Evolutionary conservation across 2,113 vertebrate species (phyloP), one percentile per base, ranked within the genome.

Genomic region (Xenopus borealis): DNA sequence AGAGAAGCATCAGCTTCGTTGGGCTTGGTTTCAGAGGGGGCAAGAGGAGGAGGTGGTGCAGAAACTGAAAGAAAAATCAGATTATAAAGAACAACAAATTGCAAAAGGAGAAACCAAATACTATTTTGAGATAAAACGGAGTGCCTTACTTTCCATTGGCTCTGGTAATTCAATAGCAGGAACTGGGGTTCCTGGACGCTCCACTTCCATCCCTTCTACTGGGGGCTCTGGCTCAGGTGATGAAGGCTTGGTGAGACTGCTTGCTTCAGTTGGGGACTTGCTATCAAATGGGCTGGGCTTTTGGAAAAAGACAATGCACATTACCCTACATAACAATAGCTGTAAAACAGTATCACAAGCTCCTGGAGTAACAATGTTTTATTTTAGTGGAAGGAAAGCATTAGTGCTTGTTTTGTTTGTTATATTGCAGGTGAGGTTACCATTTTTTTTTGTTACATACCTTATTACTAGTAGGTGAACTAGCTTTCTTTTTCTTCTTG

Each of bases 401-500:
- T 9, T 40, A 40, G 23, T 6, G 23, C 23, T 27, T 27, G 23
- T 27, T 27, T 27, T 40, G 33, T 40, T 40, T 40, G 33, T 40
- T 40, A 6, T 40, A 40, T 40, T 27, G 23, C 23, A 27, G 23
- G 3, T 2, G 33, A 40, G 33, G 33, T 9, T 40, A 40, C 33
- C 33, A 27, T 40, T 40, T 3, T 50, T 50, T 50, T 50, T 13
- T 1, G 47, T 16, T 33, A 64, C 50, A 17, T 82, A 98, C 96
- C 95, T 98, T 98, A 80, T 92, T 88, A 0, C 94, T 91, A 0
- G 95, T 98, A 0, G 95, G 96, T 4, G 96, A 98, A 13, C 89
- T 81, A 0, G 89, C 94, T 64, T 97, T 98, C 72, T 98, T 98
- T 83, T 98, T 98, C 86, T 98, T 98, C 79, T 98, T 98, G 81